These are phyloP conservation scores for Solea solea DNA, from an alignment of 2,113 vertebrate genomes.

Conservation along the genomic window DNA sequence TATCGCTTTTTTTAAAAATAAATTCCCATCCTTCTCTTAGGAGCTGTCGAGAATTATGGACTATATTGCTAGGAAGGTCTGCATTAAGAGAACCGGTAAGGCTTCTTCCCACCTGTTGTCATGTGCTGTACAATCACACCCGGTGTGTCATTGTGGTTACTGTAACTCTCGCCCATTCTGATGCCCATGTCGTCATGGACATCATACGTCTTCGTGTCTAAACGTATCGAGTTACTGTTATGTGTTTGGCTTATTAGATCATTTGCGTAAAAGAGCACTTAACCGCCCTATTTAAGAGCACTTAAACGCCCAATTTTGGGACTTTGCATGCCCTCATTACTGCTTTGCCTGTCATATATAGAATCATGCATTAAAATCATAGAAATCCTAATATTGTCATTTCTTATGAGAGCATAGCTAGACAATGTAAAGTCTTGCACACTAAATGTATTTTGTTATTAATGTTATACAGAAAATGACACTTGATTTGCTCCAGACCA, in stretches of 20 bases:
- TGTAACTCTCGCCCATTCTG: too few relatives aligned
- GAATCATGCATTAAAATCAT: not conserved
- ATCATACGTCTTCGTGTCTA: too few relatives aligned
- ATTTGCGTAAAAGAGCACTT: too few relatives aligned
- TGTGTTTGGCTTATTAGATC: too few relatives aligned
- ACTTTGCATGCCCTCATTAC: too few relatives aligned
- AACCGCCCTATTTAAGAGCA: too few relatives aligned
- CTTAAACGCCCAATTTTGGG: too few relatives aligned
- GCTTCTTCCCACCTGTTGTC: conserved; percentile 18
- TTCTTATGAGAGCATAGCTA: too few relatives aligned
- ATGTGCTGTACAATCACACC: not conserved
- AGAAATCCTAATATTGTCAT: not conserved
- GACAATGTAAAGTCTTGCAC: not conserved
- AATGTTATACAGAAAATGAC: not conserved
- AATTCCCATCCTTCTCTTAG: conserved; percentile 68
- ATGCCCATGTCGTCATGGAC: too few relatives aligned
- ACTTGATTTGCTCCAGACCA: not conserved
- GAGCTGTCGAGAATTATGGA: conserved; percentile 96
- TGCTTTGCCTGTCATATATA: too few relatives aligned
- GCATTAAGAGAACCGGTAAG: conserved; percentile 93
- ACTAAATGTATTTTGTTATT: not conserved
- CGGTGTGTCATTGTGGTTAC: too few relatives aligned
- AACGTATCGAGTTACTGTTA: too few relatives aligned
- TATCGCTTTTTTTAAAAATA: not conserved
- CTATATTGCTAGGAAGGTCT: conserved; percentile 92